Percentiles rank a stretch among this genome's conserved stretches.
Conservation (phyloP, 2,113 vertebrate species). For the Pluvialis apricaria region DNA sequence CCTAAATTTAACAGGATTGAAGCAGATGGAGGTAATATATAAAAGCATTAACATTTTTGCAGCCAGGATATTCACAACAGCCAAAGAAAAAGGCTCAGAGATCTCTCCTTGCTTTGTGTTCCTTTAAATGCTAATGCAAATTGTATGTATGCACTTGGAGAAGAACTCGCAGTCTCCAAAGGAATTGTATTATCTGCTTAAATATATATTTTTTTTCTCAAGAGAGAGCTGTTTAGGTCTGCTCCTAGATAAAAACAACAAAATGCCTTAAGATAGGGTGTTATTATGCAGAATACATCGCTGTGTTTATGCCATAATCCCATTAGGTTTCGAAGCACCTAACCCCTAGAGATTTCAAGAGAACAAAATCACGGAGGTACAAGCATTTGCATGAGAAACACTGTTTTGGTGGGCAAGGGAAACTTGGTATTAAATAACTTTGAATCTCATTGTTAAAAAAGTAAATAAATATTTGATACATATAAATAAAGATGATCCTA, state of each 20-base stretch:
- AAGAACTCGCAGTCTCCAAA: not conserved
- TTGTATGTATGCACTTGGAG: not conserved
- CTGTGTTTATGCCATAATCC: not conserved
- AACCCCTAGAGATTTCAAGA: not conserved
- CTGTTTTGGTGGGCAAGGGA: not conserved
- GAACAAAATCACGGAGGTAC: not conserved
- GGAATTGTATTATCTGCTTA: not conserved
- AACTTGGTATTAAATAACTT: not conserved
- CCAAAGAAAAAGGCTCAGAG: constrained; percentile 1
- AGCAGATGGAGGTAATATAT: constrained; percentile 56
- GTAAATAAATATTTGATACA: not conserved
- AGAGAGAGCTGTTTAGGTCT: not conserved
- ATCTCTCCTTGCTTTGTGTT: not conserved
- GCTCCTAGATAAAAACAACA: not conserved
- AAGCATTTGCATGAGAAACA: not conserved
- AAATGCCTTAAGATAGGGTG: not conserved
- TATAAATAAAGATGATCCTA: not conserved
- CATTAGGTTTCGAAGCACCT: not conserved
- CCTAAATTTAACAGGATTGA: constrained; percentile 36
- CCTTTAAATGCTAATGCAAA: constrained; percentile 40
- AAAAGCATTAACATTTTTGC: constrained; percentile 60
- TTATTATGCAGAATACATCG: not conserved
- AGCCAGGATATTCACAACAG: constrained; percentile 25
- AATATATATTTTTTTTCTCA: not conserved
- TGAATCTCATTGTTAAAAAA: not conserved